phyloP scores from a whole-genome alignment of 2,113 vertebrate species.

The Petrocephalus zakoni region DNA sequence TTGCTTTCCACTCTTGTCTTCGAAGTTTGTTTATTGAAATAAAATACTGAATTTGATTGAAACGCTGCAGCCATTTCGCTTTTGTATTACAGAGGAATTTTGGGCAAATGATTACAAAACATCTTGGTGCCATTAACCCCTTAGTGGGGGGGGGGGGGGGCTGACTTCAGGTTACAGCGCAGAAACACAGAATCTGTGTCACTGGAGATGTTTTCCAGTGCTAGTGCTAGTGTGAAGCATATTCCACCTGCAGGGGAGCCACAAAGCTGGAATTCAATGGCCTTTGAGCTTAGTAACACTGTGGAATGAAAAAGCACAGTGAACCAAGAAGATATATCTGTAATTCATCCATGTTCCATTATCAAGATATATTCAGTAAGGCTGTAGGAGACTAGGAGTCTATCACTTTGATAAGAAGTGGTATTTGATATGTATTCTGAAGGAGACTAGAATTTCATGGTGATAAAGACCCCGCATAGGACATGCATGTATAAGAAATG shows the following conservation, averaged over 20 bases:
- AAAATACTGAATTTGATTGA: slow-evolving; percentile 10
- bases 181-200: background rate
- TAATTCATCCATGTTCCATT: background rate
- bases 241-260: background rate
- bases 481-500: background rate
- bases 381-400: background rate
- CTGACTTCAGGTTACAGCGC: background rate
- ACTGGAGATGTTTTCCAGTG: background rate
- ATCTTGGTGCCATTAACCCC: background rate
- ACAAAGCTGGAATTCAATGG: background rate
- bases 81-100: background rate
- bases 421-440: background rate
- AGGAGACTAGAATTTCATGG: background rate
- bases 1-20: background rate
- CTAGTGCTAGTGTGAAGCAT: background rate
- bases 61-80: background rate
- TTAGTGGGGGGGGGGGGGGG: background rate
- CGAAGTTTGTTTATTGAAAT: background rate
- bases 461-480: background rate
- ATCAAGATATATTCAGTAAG: background rate
- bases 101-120: background rate
- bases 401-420: background rate
- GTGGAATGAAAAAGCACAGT: background rate
- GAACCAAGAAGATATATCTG: background rate
- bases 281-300: background rate